A percentile compares a stretch with the other conserved stretches of the same genome.
phyloP scores from a whole-genome alignment of 1,140 invertebrate genomes.

The Eumaeus atala region DNA sequence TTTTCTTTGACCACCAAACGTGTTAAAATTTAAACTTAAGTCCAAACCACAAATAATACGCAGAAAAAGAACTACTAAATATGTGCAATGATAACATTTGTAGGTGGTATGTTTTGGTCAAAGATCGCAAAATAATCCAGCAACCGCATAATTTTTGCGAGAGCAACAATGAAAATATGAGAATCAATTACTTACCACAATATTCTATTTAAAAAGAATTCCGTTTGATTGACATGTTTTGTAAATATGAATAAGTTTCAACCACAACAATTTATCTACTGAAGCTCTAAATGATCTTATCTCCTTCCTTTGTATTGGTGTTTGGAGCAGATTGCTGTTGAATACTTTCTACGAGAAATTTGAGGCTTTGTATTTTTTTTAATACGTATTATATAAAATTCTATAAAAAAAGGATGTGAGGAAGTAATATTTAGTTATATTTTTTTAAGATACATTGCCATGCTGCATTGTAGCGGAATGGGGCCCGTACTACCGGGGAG shows the following conservation, averaged over 20 bases:
- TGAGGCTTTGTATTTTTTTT: not conserved
- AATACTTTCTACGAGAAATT: not conserved
- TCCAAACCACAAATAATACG: too few relatives aligned
- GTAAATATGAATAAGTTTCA: slow-evolving; percentile 50
- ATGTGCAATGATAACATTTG: not conserved
- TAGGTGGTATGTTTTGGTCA: slow-evolving; percentile 8
- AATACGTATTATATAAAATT: not conserved
- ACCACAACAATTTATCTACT: slow-evolving; percentile 52
- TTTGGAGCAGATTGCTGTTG: slow-evolving; percentile 29
- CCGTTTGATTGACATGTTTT: slow-evolving; percentile 61
- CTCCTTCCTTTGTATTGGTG: slow-evolving; percentile 40
- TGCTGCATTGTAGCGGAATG: too few relatives aligned
- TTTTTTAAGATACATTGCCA: too few relatives aligned
- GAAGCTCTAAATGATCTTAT: slow-evolving; percentile 58
- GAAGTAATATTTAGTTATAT: too few relatives aligned
- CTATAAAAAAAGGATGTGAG: not conserved
- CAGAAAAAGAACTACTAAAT: too few relatives aligned
- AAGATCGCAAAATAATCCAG: slow-evolving; percentile 26
- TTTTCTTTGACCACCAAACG: too few relatives aligned
- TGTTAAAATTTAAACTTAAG: too few relatives aligned
- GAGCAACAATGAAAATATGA: slow-evolving; percentile 26
- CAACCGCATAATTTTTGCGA: slow-evolving; percentile 31
- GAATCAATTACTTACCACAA: slow-evolving; percentile 60
- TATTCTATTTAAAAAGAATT: slow-evolving; percentile 37
- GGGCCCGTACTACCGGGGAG: too few relatives aligned